phyloP scores from a whole-genome alignment of 2,888 invertebrate genomes.

The Mamestra brassicae region DNA sequence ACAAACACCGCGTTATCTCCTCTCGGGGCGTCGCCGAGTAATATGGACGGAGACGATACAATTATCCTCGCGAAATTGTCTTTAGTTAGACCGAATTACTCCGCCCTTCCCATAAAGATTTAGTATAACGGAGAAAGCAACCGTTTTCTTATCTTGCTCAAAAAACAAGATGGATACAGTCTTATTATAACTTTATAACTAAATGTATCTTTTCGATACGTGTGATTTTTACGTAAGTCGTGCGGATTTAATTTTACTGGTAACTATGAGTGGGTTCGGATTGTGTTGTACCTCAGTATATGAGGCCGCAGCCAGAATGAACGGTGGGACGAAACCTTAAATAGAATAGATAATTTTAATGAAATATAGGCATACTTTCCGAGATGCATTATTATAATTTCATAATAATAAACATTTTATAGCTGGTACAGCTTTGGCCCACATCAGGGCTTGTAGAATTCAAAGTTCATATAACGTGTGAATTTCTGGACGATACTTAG shows the following conservation, averaged over 20 bases:
- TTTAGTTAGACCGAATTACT: conserved; percentile 69
- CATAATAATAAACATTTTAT: too few relatives aligned
- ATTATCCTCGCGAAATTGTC: conserved; percentile 73
- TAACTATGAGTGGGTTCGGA: neutral
- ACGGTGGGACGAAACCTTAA: neutral
- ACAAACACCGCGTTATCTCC: conserved; percentile 67
- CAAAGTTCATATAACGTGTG: neutral
- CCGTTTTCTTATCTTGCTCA: conserved; percentile 54
- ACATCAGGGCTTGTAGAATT: neutral
- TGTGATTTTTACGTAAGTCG: neutral
- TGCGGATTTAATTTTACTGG: neutral
- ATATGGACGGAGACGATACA: conserved; percentile 69
- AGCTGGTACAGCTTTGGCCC: neutral
- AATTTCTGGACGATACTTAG: neutral
- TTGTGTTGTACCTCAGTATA: neutral
- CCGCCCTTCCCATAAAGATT: conserved; percentile 67
- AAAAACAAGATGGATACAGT: conserved; percentile 45
- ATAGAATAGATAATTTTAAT: neutral
- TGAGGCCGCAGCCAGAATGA: neutral
- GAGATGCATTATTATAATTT: too few relatives aligned
- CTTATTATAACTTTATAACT: conserved; percentile 12
- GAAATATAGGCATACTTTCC: neutral
- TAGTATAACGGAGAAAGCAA: conserved; percentile 61
- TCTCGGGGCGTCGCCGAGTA: conserved; percentile 63
- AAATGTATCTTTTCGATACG: conserved; percentile 2